Percentiles rank a stretch among this genome's conserved stretches.
phyloP scores from a whole-genome alignment of 2,888 invertebrate species.

The Caenorhabditis sp. region DNA sequence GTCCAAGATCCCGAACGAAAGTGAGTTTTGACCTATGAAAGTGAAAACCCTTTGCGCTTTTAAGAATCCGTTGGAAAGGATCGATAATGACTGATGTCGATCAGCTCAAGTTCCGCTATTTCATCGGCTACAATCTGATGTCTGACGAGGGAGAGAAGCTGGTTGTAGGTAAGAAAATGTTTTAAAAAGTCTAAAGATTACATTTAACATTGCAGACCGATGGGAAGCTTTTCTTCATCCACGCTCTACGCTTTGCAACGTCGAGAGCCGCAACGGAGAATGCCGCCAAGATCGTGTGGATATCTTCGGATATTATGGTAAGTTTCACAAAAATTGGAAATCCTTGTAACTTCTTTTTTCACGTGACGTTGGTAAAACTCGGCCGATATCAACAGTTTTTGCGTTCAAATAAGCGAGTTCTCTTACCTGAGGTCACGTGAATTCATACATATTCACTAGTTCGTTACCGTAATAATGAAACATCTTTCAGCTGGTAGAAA shows the following conservation, averaged over 20 bases:
- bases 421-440: too few species aligned
- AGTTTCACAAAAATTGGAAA: neutral
- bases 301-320: slow-evolving; percentile 67
- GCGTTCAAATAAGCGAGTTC: too few species aligned
- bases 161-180: slow-evolving; percentile 47
- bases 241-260: slow-evolving; percentile 48
- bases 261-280: slow-evolving; percentile 58
- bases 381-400: too few species aligned
- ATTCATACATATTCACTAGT: too few species aligned
- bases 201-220: slow-evolving; percentile 20
- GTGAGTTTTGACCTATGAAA: slow-evolving; percentile 11
- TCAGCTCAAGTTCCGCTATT: slow-evolving; percentile 75
- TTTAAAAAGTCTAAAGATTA: neutral
- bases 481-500: slow-evolving; percentile 71
- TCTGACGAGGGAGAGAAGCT: slow-evolving; percentile 64
- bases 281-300: slow-evolving; percentile 62
- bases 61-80: slow-evolving; percentile 69
- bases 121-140: slow-evolving; percentile 74
- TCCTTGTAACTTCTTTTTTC: neutral
- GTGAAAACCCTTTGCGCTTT: neutral
- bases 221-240: slow-evolving; percentile 65
- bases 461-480: too few species aligned
- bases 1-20: slow-evolving; percentile 51
- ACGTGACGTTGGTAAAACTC: too few species aligned
- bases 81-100: slow-evolving; percentile 62